Evolutionary conservation across 1,140 invertebrate genomes (phyloP).

Genomic region (Nilaparvata lugens): DNA sequence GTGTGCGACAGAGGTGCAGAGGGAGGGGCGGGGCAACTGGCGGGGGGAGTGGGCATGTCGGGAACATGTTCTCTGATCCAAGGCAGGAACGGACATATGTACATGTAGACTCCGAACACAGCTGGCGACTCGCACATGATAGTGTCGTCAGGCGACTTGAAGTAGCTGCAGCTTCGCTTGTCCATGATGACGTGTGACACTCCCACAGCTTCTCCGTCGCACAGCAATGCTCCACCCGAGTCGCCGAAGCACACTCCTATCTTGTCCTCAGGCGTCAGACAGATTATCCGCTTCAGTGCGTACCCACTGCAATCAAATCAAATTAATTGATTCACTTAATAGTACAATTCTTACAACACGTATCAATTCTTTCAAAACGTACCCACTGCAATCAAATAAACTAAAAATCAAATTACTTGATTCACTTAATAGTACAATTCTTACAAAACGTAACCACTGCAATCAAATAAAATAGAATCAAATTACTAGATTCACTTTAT

Average conservation of each 20-base stretch:
- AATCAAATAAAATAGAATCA: too few relatives aligned
- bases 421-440: too few relatives aligned
- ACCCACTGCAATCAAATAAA: too few relatives aligned
- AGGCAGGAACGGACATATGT: not conserved
- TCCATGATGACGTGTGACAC: not conserved
- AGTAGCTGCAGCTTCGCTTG: not conserved
- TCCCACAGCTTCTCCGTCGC: not conserved
- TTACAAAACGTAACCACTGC: too few relatives aligned
- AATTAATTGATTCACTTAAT: too few relatives aligned
- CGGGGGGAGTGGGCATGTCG: not conserved
- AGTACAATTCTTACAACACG: too few relatives aligned
- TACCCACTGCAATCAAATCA: not conserved
- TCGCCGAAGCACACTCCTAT: not conserved
- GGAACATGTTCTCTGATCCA: not conserved
- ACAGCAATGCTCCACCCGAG: not conserved
- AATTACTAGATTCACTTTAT: too few relatives aligned
- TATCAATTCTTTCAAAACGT: too few relatives aligned
- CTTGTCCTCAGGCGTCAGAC: not conserved
- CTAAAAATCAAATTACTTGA: too few relatives aligned
- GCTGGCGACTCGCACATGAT: not conserved
- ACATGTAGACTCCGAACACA: not conserved
- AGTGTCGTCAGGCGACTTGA: not conserved
- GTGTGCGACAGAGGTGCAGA: too few relatives aligned
- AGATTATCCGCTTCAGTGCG: not conserved
- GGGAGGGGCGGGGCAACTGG: not conserved